Base-by-base conservation (phyloP, 2,797 vertebrate genomes). In the Linurgus olivaceus region DNA sequence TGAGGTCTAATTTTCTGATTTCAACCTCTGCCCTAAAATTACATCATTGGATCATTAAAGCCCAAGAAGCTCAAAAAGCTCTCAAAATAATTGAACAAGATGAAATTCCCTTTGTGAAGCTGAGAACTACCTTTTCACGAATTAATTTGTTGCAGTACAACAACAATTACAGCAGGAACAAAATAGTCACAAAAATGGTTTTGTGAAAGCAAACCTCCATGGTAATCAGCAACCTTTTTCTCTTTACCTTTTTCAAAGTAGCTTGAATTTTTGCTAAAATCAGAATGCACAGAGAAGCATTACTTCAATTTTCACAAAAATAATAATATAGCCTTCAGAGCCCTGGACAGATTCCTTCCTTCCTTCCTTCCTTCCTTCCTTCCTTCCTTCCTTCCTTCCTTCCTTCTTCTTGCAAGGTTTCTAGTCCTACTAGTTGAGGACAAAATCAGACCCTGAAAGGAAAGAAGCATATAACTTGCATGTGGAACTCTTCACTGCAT, bases 1-100 rank as follows among this genome's bases (percentile, higher is more conserved):
- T 81, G 62, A 92, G 28, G 10, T 90, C 38, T 67, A 74, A 78
- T 96, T 85, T 92, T 90, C 42, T 67, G 55, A 68, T 96, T 85
- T 92, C 38, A 54, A 4, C 35, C 9, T 70, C 40, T 81, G 23
- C 75, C 20, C 12, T 90, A 73, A 88, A 95, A 85, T 85, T 70
- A 26, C 18, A 37, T 75, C 78, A 26, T 76, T 62, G 47, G 20
- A 37, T 79, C 31, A 55, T 76, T 84, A 62, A 82, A 90, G 20
- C 7, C 40, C 25, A 66, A 52, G 33, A 86, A 88, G 29, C 14
- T 58, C 26, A 75, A 81, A 19, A 85, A 66, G 29, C 23, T 82
- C 48, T 89, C 29, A 38, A 73, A 89, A 93, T 84, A 86, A 83
- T 28, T 75, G 47, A 72, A 85, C 13, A 81, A 81, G 62, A 52